Percentiles rank a stretch among this genome's conserved stretches.
These are phyloP conservation scores for Toxonevra muliebris DNA, from an alignment of 2,888 invertebrate genomes.

Conservation along the genomic window DNA sequence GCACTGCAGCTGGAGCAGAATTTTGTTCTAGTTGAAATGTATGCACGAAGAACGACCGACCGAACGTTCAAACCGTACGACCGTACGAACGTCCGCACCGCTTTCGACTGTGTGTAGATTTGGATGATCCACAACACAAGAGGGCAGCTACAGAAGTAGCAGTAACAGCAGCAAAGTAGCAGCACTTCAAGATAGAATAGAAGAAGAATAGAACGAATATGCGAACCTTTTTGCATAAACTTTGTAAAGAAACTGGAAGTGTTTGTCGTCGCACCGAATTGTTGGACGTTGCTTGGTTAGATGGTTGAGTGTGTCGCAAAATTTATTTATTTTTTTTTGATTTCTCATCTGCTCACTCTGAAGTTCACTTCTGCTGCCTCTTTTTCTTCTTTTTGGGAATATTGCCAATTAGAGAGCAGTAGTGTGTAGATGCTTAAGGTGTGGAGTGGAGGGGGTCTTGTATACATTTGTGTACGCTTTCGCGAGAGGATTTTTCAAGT, in stretches of 20 bases:
- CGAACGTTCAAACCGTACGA: slow-evolving; percentile 10
- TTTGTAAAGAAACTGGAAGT: slow-evolving; percentile 61
- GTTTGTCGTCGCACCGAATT: slow-evolving; percentile 36
- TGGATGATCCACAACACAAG: slow-evolving; percentile 6
- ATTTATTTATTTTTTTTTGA: slow-evolving; percentile 10
- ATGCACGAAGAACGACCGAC: slow-evolving; percentile 11
- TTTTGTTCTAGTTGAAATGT: too few species aligned
- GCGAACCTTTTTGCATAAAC: slow-evolving; percentile 61
- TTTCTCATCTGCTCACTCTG: too few species aligned
- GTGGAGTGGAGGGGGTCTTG: slow-evolving; percentile 39
- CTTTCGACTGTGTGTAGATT: slow-evolving; percentile 29
- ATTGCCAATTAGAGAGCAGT: slow-evolving; percentile 46
- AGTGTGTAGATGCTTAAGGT: slow-evolving; percentile 30
- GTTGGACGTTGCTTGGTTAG: slow-evolving; percentile 9
- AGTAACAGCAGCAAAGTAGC: slow-evolving; percentile 11
- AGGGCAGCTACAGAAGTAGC: slow-evolving; percentile 21
- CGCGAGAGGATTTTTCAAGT: background rate
- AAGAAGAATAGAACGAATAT: slow-evolving; percentile 8
- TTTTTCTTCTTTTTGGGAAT: slow-evolving; percentile 41
- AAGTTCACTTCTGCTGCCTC: background rate
- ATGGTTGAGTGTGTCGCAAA: background rate
- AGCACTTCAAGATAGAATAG: background rate
- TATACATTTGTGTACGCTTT: background rate
- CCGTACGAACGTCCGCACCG: slow-evolving; percentile 35
- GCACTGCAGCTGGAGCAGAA: too few species aligned